Evolutionary conservation across 2,113 vertebrate species (phyloP), one percentile per base, ranked within the genome.

Genomic region (Podarcis cretensis): DNA sequence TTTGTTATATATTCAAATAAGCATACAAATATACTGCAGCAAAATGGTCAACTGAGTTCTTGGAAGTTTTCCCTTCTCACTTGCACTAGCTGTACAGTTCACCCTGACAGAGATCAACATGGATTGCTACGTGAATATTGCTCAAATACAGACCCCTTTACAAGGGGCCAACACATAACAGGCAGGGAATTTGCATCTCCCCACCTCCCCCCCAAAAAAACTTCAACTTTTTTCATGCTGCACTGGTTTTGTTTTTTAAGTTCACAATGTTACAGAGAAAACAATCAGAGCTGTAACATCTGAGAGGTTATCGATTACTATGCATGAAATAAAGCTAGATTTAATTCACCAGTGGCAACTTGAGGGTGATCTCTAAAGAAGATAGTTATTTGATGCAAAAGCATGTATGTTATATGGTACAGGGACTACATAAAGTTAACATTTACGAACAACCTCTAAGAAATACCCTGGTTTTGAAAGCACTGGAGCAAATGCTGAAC

Each of bases 211-310:
- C 10, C 48, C 48, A 48, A 68, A 2, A 73, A 48, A n/a, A 12
- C 66, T 27, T 35, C 76, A 76, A 77, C 27, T 68, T 20, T 54
- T 20, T 57, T 84, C 65, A 79, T 48, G 18, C 40, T 69, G 5
- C 25, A 86, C 25, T 1, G n/a, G 21, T 48, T 18, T 20, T 14
- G 18, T 54, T 27, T 43, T 63, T 63, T 74, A 35, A 18, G 90
- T 80, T 91, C 91, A 91, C 89, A 90, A 93, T 92, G 88, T 94
- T 25, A 93, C 5, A 93, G 92, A 94, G 83, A 94, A 89, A 91
- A 91, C 90, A 92, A 89, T 16, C 86, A 95, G 94, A 91, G 79
- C 85, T 93, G 94, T 94, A 94, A 95, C 40, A 85, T 89, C 92
- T 92, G 90, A 87, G 92, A 13, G 81, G 80, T 32, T 86, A 30